Evolutionary conservation across 2,888 invertebrate genomes (phyloP).

Genomic region (Geotrupes spiniger): DNA sequence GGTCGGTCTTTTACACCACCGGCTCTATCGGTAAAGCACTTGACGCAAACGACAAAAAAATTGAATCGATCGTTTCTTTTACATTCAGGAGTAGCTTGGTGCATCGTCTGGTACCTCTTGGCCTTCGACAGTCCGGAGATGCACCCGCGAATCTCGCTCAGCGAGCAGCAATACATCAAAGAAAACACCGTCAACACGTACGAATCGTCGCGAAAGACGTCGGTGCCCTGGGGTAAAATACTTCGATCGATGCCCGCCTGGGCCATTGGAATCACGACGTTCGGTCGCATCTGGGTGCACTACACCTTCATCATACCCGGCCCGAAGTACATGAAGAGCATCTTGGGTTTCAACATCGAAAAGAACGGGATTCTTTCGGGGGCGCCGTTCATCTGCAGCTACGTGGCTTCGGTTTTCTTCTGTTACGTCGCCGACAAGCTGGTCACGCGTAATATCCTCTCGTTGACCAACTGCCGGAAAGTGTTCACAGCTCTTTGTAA

Average conservation of each 20-base stretch:
- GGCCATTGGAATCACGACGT: conserved; percentile 70
- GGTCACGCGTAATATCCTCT: conserved; percentile 57
- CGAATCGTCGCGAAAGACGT: conserved; percentile 50
- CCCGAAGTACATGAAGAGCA: conserved; percentile 68
- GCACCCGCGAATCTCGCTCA: conserved; percentile 65
- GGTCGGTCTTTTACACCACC: conserved; percentile 67
- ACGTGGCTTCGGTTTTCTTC: conserved; percentile 66
- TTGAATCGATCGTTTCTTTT: too few species aligned
- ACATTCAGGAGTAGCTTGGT: conserved; percentile 55
- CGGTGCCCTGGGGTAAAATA: conserved; percentile 65
- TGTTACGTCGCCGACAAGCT: conserved; percentile 67
- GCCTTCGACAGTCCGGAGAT: conserved; percentile 66
- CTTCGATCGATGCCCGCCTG: conserved; percentile 64
- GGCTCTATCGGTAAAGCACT: conserved; percentile 61
- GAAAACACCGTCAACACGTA: conserved; percentile 56
- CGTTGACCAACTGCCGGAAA: conserved; percentile 64
- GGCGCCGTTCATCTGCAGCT: conserved; percentile 67
- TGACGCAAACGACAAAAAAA: too few species aligned
- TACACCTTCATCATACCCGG: conserved; percentile 70
- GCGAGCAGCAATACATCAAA: conserved; percentile 66
- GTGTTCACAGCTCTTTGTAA: conserved; percentile 61
- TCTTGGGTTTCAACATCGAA: conserved; percentile 66
- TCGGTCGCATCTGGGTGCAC: conserved; percentile 73
- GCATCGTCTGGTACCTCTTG: conserved; percentile 64
- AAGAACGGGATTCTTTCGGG: conserved; percentile 68